phyloP scores from a whole-genome alignment of 1,140 invertebrate species.

The Schmidtea mediterranea region DNA sequence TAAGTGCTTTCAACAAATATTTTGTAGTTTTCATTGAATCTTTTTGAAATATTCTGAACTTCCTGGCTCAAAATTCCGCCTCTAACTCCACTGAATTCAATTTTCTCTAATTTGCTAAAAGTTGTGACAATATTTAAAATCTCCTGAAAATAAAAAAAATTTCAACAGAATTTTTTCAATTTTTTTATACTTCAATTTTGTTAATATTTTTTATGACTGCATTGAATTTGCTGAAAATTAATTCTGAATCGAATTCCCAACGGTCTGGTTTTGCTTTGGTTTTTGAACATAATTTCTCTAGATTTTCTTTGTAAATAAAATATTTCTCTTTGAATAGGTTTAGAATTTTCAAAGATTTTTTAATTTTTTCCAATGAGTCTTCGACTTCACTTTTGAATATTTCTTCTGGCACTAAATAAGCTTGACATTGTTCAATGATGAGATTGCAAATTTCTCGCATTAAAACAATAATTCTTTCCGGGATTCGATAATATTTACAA shows the following conservation, averaged over 20 bases:
- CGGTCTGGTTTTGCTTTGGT: slow-evolving; percentile 24
- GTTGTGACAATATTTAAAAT: slow-evolving; percentile 69
- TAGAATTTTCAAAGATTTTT: slow-evolving; percentile 50
- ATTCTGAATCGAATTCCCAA: slow-evolving; percentile 64
- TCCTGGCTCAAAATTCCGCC: slow-evolving; percentile 42
- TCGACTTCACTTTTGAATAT: slow-evolving; percentile 38
- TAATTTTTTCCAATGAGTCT: slow-evolving; percentile 48
- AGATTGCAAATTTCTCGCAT: slow-evolving; percentile 65
- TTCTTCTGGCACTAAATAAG: slow-evolving; percentile 54
- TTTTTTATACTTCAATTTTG: slow-evolving; percentile 39
- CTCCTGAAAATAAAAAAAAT: slow-evolving; percentile 30
- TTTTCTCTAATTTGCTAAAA: slow-evolving; percentile 72
- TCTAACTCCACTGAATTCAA: slow-evolving; percentile 68
- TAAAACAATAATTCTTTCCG: slow-evolving; percentile 57
- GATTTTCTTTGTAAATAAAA: slow-evolving; percentile 38
- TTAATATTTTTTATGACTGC: slow-evolving; percentile 49
- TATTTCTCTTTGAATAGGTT: slow-evolving; percentile 33
- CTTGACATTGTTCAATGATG: slow-evolving; percentile 51
- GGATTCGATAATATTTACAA: slow-evolving; percentile 60
- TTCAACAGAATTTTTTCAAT: slow-evolving; percentile 11
- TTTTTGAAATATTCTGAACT: slow-evolving; percentile 43
- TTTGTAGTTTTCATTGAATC: slow-evolving; percentile 60
- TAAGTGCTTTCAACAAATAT: slow-evolving; percentile 30
- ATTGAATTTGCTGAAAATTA: slow-evolving; percentile 55
- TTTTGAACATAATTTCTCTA: slow-evolving; percentile 38